phyloP scores from a whole-genome alignment of 2,888 invertebrate species.

The Dascillus cervinus region DNA sequence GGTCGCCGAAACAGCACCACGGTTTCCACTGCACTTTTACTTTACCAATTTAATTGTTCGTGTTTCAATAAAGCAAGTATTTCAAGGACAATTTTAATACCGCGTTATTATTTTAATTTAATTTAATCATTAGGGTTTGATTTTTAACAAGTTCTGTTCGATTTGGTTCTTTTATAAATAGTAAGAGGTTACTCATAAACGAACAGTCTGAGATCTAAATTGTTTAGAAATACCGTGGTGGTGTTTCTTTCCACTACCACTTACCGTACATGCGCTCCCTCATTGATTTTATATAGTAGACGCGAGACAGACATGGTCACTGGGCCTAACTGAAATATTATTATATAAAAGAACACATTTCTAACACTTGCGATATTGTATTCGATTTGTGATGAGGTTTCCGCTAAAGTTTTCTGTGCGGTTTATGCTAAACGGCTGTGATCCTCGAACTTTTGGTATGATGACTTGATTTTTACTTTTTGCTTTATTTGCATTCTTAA shows the following conservation, averaged over 20 bases:
- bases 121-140: too few relatives aligned
- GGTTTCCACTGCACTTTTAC: too few relatives aligned
- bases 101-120: too few relatives aligned
- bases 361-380: constrained; percentile 12
- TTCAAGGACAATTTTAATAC: too few relatives aligned
- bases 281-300: constrained; percentile 39
- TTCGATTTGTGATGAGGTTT: constrained; percentile 20
- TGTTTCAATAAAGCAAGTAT: too few relatives aligned
- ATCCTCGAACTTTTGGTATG: constrained; percentile 6
- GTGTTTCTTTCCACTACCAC: constrained; percentile 9
- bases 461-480: too few relatives aligned
- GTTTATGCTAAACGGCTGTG: constrained; percentile 3
- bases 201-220: too few relatives aligned
- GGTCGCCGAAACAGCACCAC: constrained; percentile 12
- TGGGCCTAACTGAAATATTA: constrained; percentile 33
- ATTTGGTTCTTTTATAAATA: too few relatives aligned
- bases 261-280: constrained; percentile 39
- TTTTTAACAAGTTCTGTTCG: too few relatives aligned
- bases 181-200: too few relatives aligned
- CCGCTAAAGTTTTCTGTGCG: constrained; percentile 10
- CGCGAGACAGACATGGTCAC: constrained; percentile 37
- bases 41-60: too few relatives aligned
- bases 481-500: too few relatives aligned
- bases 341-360: constrained; percentile 19
- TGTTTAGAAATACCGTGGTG: constrained; percentile 27